These are phyloP conservation scores for Oxyruncus cristatus DNA, from an alignment of 2,113 vertebrate genomes.

Conservation along the genomic window DNA sequence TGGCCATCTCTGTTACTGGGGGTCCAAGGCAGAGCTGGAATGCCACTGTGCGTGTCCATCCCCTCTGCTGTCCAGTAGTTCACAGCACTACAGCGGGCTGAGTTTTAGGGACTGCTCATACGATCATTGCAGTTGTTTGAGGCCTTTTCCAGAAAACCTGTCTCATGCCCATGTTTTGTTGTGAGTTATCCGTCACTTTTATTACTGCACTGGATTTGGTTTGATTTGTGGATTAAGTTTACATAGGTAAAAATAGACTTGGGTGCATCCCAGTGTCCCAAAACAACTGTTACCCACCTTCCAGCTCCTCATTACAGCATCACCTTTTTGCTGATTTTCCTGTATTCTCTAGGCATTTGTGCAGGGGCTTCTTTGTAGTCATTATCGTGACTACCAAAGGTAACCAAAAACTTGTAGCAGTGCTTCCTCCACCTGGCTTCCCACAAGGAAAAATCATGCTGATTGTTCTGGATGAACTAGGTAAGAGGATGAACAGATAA, in stretches of 20 bases:
- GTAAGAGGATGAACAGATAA: background rate
- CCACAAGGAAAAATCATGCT: background rate
- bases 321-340: background rate
- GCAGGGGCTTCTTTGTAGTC: background rate
- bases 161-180: background rate
- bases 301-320: background rate
- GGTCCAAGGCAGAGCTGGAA: background rate
- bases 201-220: background rate
- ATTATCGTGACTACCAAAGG: background rate
- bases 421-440: background rate
- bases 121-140: background rate
- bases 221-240: background rate
- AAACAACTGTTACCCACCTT: background rate
- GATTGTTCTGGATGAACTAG: background rate
- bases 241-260: background rate
- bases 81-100: background rate
- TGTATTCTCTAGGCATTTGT: background rate
- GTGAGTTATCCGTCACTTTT: background rate
- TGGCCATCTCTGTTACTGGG: accelerated
- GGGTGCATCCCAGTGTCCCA: background rate
- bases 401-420: background rate
- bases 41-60: background rate
- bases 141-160: background rate
- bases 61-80: background rate
- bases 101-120: background rate